Evolutionary conservation across 2,797 vertebrate species (phyloP).

Genomic region (Poecilia wingei): DNA sequence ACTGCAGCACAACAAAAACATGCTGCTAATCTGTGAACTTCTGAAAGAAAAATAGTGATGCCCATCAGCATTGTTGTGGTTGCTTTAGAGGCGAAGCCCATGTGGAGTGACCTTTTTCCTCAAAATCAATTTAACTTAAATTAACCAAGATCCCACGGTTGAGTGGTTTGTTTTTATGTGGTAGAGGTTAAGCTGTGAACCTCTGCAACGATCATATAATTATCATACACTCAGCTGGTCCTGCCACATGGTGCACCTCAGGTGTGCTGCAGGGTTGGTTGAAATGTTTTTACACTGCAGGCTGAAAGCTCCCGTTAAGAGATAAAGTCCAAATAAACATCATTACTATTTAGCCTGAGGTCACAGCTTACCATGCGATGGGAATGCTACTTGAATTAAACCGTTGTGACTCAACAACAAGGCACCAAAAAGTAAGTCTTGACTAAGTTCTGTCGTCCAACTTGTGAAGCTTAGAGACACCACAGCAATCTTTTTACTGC

Average conservation of each 20-base stretch:
- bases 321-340: conserved; percentile 63
- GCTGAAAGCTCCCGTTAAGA: conserved; percentile 42
- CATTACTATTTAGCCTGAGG: conserved; percentile 64
- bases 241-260: conserved; percentile 42
- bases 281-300: conserved; percentile 48
- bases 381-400: conserved; percentile 53
- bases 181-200: conserved; percentile 54
- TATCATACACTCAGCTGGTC: conserved; percentile 57
- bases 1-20: conserved; percentile 4
- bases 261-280: conserved; percentile 53
- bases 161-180: conserved; percentile 49
- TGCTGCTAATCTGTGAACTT: conserved; percentile 15
- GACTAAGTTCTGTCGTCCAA: conserved; percentile 14
- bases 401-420: conserved; percentile 38
- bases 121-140: conserved; percentile 50
- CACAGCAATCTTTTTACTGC: not conserved
- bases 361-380: conserved; percentile 50
- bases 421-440: conserved; percentile 20
- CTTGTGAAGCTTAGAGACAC: conserved; percentile 7
- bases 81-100: conserved; percentile 17
- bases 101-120: conserved; percentile 46
- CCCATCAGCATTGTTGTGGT: conserved; percentile 15
- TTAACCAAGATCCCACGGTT: conserved; percentile 39
- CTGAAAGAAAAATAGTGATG: conserved; percentile 13
- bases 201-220: conserved; percentile 61